Evolutionary conservation across 2,888 invertebrate genomes (phyloP), one percentile per base, ranked within the genome.

Genomic region (Gisinianus flammeolus): DNA sequence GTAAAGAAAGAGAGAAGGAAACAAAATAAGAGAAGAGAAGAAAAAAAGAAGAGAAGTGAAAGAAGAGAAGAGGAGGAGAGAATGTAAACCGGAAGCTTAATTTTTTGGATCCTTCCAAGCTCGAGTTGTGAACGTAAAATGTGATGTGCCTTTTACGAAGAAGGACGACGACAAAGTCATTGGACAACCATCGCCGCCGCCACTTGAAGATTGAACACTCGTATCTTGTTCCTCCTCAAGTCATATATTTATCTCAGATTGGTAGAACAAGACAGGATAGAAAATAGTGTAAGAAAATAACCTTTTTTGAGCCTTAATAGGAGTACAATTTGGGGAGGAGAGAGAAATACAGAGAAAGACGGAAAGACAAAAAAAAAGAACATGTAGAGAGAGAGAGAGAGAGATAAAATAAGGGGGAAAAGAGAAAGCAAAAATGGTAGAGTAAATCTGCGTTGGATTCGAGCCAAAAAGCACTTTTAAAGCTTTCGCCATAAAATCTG

Each of bases 401-500:
- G 6, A 44, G 31, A 69, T 22, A 68, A 68, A 62, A 19, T 4
- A 44, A 70, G 62, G 16, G 52, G 33, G 30, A 24, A 67, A 54
- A 6, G 56, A 44, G 67, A 72, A 67, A 70, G 76, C 71, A 80
- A 78, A 78, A 78, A 78, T 78, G 79, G 77, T 52, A 62, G 74
- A 74, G 78, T 79, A 79, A 80, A 80, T 80, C 80, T 80, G 76
- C 73, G 68, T 76, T 80, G 80, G 80, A 78, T 75, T 76, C 35
- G 22, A 68, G 80, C 80, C 80, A 80, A 80, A 78, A 80, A 78
- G 76, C 80, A 72, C 76, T 80, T 80, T 80, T 78, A 80, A 80
- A 80, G 78, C 79, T 78, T 58, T 78, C 71, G 69, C 78, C 79
- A 80, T 80, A 80, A 80, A 80, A 80, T 78, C 79, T 80, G 75